Percentiles rank a stretch among this genome's conserved stretches.
These are phyloP conservation scores for Meliscaeva auricollis DNA, from an alignment of 2,888 invertebrate species.

Conservation along the genomic window DNA sequence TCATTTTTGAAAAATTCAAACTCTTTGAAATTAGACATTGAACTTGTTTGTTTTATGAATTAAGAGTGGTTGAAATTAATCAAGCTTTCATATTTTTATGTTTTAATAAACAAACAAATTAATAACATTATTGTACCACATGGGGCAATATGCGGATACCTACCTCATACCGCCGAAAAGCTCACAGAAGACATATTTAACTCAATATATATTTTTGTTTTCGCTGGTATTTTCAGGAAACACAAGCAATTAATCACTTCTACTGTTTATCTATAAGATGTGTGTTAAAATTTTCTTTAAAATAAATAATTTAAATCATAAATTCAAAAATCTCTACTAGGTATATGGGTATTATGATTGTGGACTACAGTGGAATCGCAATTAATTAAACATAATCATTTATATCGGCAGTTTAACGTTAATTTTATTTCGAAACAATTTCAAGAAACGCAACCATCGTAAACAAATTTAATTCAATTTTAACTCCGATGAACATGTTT, in stretches of 20 bases:
- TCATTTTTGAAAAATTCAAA: conserved; percentile 12
- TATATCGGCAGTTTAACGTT: too few species aligned
- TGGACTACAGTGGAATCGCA: not conserved
- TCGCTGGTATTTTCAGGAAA: not conserved
- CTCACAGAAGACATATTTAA: not conserved
- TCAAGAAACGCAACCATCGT: too few species aligned
- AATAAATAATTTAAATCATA: conserved; percentile 11
- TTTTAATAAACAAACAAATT: conserved; percentile 25
- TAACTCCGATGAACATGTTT: too few species aligned
- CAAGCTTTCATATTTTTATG: conserved; percentile 13
- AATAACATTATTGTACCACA: conserved; percentile 8
- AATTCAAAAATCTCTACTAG: not conserved
- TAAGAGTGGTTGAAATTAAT: conserved; percentile 30
- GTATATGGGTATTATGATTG: not conserved
- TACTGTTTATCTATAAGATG: not conserved
- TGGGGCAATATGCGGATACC: not conserved
- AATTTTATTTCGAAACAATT: too few species aligned
- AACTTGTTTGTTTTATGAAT: conserved; percentile 33
- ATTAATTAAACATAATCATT: too few species aligned
- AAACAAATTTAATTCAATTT: too few species aligned
- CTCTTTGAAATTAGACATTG: conserved; percentile 26
- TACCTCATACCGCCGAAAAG: not conserved
- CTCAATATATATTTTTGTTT: not conserved
- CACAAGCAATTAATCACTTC: conserved; percentile 13
- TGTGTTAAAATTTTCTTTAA: conserved; percentile 2